Base-by-base conservation (phyloP, 1,140 invertebrate species). In the Neodiprion lecontei region DNA sequence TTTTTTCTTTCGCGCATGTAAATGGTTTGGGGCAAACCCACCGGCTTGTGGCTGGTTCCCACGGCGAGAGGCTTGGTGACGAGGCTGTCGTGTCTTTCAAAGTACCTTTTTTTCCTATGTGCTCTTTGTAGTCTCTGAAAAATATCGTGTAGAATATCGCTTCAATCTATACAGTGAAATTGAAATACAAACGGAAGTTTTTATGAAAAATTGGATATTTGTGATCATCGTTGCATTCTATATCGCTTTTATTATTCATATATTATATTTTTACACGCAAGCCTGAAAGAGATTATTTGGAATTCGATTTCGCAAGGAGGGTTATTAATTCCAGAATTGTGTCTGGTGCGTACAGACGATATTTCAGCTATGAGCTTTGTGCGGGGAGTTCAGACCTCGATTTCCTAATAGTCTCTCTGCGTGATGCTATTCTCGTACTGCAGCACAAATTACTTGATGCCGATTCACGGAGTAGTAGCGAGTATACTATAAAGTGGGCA, bases 51-150 rank as follows among this genome's bases (percentile, higher is more conserved):
- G 90, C 89, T 79, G 92, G 90, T 89, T 90, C 92, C 91, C 91
- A 92, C 70, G 89, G 88, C 61, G 92, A 91, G 67, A 96, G 89
- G 86, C 90, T 93, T 10, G 95, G 94, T 12, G 94, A 92, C 50
- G 95, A 95, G 48, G 92, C 91, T 66, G 94, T 94, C 67, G 92
- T 90, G 76, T 94, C 94, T 81, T 95, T 90, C 77, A 76, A 90
- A 89, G 70, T 93, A 90, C 82, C 91, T 91, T 83, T 92, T 91
- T 87, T 84, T 65, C 91, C 92, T 14, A 94, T 94, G 88, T 96
- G 95, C 82, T 97, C 95, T 86, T 96, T 97, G 87, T 97, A 97
- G 84, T 97, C 96, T 81, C 93, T 94, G 79, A 71, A 83, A 74
- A 76, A 73, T 76, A 78, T 77, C 28, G 28, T 40, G 5, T 5